Base-by-base conservation (phyloP, 2,113 vertebrate genomes). In the Thamnophis sirtalis region DNA sequence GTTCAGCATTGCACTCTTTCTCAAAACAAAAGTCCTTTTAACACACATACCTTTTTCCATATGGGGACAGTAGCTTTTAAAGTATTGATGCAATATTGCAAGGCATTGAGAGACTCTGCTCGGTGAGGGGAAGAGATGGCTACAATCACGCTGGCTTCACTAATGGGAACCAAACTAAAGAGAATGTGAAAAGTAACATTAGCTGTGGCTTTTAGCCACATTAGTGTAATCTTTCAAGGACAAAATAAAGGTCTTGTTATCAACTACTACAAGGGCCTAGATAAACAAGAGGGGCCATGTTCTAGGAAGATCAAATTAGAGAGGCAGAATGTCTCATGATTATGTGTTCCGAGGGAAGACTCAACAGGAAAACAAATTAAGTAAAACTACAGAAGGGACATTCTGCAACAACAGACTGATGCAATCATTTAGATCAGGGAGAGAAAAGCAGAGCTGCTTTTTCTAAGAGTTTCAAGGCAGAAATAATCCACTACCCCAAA, bases 101-200 rank as follows among this genome's bases (percentile, higher is more conserved):
- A 97, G 49, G 99, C 99, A 93, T 98, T 97, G 87, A 99, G 98
- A 49, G 98, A 98, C 2, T 99, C 98, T 0, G 91, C 94, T 91
- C 99, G 98, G 84, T 99, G 99, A 24, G 98, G 98, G 7, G 99
- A 99, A 0, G 99, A 99, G 91, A 99, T 97, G 2, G 98, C 98
- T 90, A 99, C 98, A 94, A 98, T 97, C 24, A 99, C 97, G 53
- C 99, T 99, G 80, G 98, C 98, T 96, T 99, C 99, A 6, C 98
- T 98, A 94, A 99, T 94, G 86, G 98, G 97, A 95, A 99, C 99
- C 92, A 97, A 95, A 84, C 98, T 99, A 94, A 43, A 91, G 93
- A 63, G 86, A 91, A 86, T 94, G 56, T 22, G 49, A 84, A 92
- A 88, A 93, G 1, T 49, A 91, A 53, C 91, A 94, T 88, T 89